Evolutionary conservation across 2,797 vertebrate genomes (phyloP).

Genomic region (Knipowitschia caucasica): DNA sequence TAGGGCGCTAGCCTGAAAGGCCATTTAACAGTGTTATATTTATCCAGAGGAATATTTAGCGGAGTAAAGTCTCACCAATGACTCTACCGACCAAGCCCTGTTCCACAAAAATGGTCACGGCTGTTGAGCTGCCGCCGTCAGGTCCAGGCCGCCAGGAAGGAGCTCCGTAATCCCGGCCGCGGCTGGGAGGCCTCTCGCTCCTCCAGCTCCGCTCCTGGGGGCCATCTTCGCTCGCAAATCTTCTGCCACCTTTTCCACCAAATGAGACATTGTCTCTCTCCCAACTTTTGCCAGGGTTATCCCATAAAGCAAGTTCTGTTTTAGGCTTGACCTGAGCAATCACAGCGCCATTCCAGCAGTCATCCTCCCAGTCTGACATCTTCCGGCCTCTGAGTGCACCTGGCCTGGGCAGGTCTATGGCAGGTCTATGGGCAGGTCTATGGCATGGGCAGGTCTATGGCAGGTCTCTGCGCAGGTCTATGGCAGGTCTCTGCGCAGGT

Average conservation of each 20-base stretch:
- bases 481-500: too few species aligned
- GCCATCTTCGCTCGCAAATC: constrained; percentile 12
- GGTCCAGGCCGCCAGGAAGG: not conserved
- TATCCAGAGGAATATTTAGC: not conserved
- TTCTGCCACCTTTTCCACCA: constrained; percentile 7
- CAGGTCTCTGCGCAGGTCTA: too few species aligned
- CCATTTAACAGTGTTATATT: too few species aligned
- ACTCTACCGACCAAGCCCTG: constrained; percentile 71
- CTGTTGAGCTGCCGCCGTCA: not conserved
- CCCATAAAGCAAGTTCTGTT: not conserved
- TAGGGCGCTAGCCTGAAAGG: not conserved
- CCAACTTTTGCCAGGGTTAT: rapidly evolving
- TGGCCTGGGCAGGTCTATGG: not conserved
- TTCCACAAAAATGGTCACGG: constrained; percentile 71
- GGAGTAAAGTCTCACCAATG: constrained; percentile 73
- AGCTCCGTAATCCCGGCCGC: not conserved
- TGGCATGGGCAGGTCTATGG: too few species aligned
- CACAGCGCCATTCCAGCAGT: constrained; percentile 27
- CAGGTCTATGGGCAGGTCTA: too few species aligned
- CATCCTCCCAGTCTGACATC: constrained; percentile 81
- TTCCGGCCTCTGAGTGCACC: not conserved
- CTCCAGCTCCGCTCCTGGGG: not conserved
- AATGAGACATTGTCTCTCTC: constrained; percentile 11
- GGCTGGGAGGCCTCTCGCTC: not conserved
- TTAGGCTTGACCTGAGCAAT: not conserved